Evolutionary conservation across 2,113 vertebrate genomes (phyloP).

Genomic region (Bubalus kerabau): DNA sequence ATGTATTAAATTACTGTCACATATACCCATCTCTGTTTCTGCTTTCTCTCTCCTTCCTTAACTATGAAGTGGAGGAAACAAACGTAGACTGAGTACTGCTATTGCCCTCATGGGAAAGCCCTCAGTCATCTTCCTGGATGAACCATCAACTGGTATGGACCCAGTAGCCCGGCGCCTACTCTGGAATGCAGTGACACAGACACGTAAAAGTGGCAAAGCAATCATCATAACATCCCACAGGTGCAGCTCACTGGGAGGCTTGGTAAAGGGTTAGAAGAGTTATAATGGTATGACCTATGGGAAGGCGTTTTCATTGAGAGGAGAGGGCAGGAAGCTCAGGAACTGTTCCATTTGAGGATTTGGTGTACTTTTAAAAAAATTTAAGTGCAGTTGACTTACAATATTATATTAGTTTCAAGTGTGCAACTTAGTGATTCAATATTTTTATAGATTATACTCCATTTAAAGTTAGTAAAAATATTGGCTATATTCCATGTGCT

Average conservation of each 20-base stretch:
- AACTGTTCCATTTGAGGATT: background rate
- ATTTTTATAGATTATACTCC: background rate
- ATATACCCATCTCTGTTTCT: background rate
- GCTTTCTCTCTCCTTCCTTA: rapidly evolving
- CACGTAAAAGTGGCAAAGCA: constrained; percentile 89
- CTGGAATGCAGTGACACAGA: constrained; percentile 89
- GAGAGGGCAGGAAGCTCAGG: background rate
- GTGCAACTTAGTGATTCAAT: background rate
- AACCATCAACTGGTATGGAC: constrained; percentile 96
- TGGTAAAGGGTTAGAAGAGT: background rate
- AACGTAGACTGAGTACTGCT: constrained; percentile 91
- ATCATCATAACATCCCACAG: constrained; percentile 96
- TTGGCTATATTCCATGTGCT: background rate
- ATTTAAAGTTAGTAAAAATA: background rate
- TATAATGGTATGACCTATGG: background rate
- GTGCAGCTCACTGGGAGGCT: constrained; percentile 65
- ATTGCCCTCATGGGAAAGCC: constrained; percentile 93
- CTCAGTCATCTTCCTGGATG: constrained; percentile 92
- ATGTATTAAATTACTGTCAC: background rate
- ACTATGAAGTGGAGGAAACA: constrained; percentile 88
- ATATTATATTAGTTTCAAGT: background rate
- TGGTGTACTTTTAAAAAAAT: background rate
- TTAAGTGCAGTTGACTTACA: background rate
- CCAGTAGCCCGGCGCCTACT: constrained; percentile 90
- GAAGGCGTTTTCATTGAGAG: background rate